Evolutionary conservation across 2,888 invertebrate genomes (phyloP).

Genomic region (Muscina levida): DNA sequence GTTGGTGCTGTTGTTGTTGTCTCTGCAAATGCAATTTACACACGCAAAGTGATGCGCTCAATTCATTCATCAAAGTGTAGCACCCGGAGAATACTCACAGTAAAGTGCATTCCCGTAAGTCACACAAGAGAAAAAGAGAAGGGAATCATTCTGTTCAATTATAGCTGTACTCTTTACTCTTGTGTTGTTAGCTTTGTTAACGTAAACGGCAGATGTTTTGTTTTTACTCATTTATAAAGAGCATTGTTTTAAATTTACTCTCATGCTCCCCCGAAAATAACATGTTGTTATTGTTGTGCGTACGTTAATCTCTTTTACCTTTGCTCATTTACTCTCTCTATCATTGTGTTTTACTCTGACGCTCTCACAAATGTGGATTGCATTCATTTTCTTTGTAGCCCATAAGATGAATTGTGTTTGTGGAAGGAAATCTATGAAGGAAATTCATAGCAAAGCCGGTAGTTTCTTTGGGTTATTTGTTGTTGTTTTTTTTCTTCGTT

Average conservation of each 20-base stretch:
- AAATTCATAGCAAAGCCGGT: constrained; percentile 39
- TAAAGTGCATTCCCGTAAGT: constrained; percentile 19
- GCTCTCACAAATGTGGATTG: constrained; percentile 51
- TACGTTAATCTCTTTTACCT: no score
- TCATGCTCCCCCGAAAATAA: neutral
- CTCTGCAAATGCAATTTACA: constrained; percentile 53
- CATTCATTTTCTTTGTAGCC: constrained; percentile 55
- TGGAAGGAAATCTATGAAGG: constrained; percentile 64
- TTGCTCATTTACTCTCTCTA: neutral
- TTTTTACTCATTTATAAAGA: constrained; percentile 7
- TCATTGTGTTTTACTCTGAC: neutral
- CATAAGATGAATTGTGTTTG: constrained; percentile 54
- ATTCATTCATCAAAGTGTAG: constrained; percentile 45
- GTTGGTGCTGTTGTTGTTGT: neutral
- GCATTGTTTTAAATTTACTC: neutral
- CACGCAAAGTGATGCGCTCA: constrained; percentile 59
- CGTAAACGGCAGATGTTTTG: constrained; percentile 58
- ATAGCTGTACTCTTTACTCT: neutral
- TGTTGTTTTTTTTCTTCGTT: constrained; percentile 18
- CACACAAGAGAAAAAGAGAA: constrained; percentile 5
- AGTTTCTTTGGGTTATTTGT: neutral
- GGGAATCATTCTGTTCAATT: neutral
- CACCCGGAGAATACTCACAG: neutral
- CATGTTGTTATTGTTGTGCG: neutral
- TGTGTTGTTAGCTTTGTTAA: neutral